A percentile compares a stretch with the other conserved stretches of the same genome.
These are phyloP conservation scores for Vanessa tameamea DNA, from an alignment of 1,140 invertebrate genomes.

Conservation along the genomic window DNA sequence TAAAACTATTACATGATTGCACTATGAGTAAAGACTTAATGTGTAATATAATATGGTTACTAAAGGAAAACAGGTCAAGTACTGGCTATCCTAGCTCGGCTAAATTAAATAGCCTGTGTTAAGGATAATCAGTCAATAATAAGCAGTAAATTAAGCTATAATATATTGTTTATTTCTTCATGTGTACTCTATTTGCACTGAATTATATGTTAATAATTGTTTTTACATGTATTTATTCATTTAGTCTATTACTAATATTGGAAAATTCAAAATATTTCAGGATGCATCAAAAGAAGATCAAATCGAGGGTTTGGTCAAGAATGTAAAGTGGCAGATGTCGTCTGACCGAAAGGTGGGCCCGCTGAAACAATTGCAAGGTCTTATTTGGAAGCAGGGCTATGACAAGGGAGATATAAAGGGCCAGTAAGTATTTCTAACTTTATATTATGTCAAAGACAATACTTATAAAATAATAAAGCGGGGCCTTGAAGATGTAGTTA, in stretches of 20 bases:
- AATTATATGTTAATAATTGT: too few relatives aligned
- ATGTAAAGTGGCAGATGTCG: slow-evolving; percentile 91
- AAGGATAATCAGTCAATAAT: too few relatives aligned
- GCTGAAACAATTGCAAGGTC: slow-evolving; percentile 93
- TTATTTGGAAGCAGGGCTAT: slow-evolving; percentile 94
- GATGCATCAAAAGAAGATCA: slow-evolving; percentile 81
- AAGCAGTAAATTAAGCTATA: too few relatives aligned
- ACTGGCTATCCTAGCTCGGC: too few relatives aligned
- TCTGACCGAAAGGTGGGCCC: slow-evolving; percentile 89
- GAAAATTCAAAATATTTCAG: slow-evolving; percentile 45
- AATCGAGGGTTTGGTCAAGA: slow-evolving; percentile 83
- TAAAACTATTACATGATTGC: too few relatives aligned
- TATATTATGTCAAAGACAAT: not conserved
- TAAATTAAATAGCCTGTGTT: too few relatives aligned
- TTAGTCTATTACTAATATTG: not conserved
- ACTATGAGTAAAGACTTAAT: too few relatives aligned
- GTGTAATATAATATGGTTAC: too few relatives aligned
- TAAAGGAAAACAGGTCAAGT: too few relatives aligned
- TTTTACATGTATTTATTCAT: not conserved
- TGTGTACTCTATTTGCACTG: too few relatives aligned
- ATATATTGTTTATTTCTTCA: too few relatives aligned
- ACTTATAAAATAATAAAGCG: slow-evolving; percentile 1
- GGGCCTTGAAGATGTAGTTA: not conserved
- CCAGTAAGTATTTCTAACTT: slow-evolving; percentile 87
- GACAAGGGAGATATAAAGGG: slow-evolving; percentile 88